These are phyloP conservation scores for Drosophila sechellia DNA, from an alignment of 1,140 invertebrate genomes.

Conservation along the genomic window DNA sequence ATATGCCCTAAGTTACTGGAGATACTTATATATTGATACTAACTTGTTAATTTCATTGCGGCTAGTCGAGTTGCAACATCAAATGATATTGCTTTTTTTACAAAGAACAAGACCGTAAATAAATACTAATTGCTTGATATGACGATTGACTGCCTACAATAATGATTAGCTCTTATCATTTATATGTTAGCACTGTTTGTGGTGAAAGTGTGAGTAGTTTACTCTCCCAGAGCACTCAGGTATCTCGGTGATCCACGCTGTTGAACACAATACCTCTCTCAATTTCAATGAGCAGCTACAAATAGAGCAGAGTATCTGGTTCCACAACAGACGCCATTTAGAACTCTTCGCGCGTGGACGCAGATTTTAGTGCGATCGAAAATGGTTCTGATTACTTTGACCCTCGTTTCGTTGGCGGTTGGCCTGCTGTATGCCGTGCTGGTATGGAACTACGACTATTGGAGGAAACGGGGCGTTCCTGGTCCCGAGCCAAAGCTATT, in stretches of 20 bases:
- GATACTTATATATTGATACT: no score
- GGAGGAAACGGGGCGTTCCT: conserved; percentile 71
- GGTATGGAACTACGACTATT: conserved; percentile 79
- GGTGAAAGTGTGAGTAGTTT: not conserved
- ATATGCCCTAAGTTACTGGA: no score
- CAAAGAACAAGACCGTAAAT: conserved; percentile 9
- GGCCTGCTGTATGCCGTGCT: conserved; percentile 72
- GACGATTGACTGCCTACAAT: conserved; percentile 17
- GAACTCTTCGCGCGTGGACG: conserved; percentile 5
- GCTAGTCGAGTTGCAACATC: not conserved
- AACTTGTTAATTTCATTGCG: conserved; percentile 4
- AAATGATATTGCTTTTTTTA: conserved; percentile 1
- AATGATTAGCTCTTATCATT: conserved; percentile 25
- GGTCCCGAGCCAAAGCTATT: conserved; percentile 68
- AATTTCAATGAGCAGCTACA: conserved; percentile 9
- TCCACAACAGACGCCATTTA: conserved; percentile 3
- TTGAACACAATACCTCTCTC: not conserved
- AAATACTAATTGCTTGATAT: conserved; percentile 16
- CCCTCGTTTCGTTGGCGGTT: conserved; percentile 19
- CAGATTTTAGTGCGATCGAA: not conserved
- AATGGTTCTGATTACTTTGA: conserved; percentile 56
- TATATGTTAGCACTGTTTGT: not conserved
- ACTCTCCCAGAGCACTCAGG: conserved; percentile 8
- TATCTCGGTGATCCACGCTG: conserved; percentile 1
- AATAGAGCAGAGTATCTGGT: conserved; percentile 11